Percentiles rank a stretch among this genome's conserved stretches.
phyloP scores from a whole-genome alignment of 2,113 vertebrate genomes.

The Pygoscelis adeliae region DNA sequence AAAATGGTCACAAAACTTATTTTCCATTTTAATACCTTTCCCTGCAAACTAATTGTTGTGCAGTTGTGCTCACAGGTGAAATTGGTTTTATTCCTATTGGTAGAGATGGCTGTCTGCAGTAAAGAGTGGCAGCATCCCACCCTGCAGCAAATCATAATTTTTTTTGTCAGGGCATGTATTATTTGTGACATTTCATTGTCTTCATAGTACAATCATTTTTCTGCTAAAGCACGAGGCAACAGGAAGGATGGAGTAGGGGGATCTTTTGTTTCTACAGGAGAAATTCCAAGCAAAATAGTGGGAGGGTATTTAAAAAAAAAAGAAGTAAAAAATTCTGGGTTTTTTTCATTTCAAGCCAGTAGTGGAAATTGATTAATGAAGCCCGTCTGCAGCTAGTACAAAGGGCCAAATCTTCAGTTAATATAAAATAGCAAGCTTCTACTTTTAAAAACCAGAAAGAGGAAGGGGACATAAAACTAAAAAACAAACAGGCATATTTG shows the following conservation, averaged over 20 bases:
- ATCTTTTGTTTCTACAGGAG: conserved; percentile 22
- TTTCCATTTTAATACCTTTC: neutral
- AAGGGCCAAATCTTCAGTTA: conserved; percentile 35
- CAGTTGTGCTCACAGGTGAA: neutral
- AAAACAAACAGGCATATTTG: conserved; percentile 50
- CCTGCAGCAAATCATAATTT: neutral
- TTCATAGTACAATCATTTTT: neutral
- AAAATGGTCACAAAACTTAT: neutral
- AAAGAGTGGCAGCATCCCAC: neutral
- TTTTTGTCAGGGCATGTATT: neutral
- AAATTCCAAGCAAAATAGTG: conserved; percentile 49
- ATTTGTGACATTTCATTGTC: neutral
- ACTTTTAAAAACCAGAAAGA: conserved; percentile 41
- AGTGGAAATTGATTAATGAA: conserved; percentile 63
- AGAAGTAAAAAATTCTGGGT: neutral
- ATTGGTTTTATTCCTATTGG: neutral
- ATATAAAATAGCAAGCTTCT: conserved; percentile 33
- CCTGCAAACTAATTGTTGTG: neutral
- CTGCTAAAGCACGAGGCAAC: neutral
- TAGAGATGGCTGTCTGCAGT: neutral
- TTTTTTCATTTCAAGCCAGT: conserved; percentile 21
- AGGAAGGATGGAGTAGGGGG: neutral
- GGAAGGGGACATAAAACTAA: conserved; percentile 38
- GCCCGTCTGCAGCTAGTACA: neutral
- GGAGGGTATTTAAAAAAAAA: neutral